These are phyloP conservation scores for Melinaea marsaeus DNA, from an alignment of 2,888 invertebrate genomes.

Conservation along the genomic window DNA sequence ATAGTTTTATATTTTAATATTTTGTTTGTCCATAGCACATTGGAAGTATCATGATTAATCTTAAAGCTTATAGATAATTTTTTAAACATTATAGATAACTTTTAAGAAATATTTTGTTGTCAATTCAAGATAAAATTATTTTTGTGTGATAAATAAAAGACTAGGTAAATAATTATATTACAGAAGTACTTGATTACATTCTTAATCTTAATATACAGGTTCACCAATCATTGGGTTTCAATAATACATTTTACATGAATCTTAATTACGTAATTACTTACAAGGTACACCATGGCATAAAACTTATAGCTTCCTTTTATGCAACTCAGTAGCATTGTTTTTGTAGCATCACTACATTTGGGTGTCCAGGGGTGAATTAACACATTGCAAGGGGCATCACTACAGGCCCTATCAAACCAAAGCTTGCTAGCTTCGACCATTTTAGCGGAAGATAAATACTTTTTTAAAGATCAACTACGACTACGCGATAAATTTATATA, in stretches of 20 bases:
- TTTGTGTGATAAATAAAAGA: no score
- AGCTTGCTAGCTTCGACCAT: slow-evolving; percentile 75
- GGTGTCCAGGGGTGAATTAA: slow-evolving; percentile 74
- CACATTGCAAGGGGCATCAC: slow-evolving; percentile 53
- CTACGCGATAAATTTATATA: slow-evolving; percentile 6
- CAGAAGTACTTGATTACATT: no score
- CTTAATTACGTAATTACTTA: slow-evolving; percentile 46
- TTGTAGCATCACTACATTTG: slow-evolving; percentile 61
- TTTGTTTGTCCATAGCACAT: no score
- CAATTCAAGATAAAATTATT: no score
- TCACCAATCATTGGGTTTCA: no score
- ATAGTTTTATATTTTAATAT: no score
- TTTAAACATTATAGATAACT: no score
- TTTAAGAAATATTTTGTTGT: background rate
- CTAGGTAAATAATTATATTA: no score
- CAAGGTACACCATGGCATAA: slow-evolving; percentile 73
- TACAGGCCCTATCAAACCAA: slow-evolving; percentile 67
- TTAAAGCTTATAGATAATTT: no score
- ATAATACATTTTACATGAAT: no score
- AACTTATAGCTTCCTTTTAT: slow-evolving; percentile 72
- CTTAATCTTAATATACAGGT: no score
- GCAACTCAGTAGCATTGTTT: slow-evolving; percentile 62
- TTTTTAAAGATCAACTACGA: slow-evolving; percentile 4
- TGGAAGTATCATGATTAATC: no score
- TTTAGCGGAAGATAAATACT: slow-evolving; percentile 30